Percentiles rank a stretch among this genome's conserved stretches.
These are phyloP conservation scores for Tryphoninae sp. DNA, from an alignment of 2,888 invertebrate genomes.

Conservation along the genomic window DNA sequence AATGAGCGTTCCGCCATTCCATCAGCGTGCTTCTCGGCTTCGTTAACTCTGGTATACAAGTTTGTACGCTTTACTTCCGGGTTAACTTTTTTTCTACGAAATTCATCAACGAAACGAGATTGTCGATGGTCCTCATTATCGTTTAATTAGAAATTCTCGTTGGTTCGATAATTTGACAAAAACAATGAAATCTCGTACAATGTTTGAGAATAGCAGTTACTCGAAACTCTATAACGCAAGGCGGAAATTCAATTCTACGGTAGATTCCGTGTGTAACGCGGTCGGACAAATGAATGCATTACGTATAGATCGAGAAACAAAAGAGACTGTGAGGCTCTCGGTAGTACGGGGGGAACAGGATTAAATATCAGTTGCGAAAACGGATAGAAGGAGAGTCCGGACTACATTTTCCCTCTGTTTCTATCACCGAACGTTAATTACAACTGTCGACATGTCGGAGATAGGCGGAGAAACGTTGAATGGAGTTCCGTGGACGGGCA, in stretches of 20 bases:
- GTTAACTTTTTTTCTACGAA: background rate
- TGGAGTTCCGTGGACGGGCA: slow-evolving; percentile 15
- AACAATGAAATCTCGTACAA: background rate
- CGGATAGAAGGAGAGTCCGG: slow-evolving; percentile 7
- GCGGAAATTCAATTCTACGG: background rate
- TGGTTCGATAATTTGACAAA: background rate
- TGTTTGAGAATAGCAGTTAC: background rate
- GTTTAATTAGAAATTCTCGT: background rate
- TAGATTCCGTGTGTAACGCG: background rate
- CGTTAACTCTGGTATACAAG: background rate
- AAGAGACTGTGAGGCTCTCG: background rate
- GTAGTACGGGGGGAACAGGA: background rate
- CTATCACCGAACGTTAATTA: slow-evolving; percentile 74
- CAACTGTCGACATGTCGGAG: slow-evolving; percentile 70
- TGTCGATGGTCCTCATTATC: background rate
- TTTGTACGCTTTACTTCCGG: background rate
- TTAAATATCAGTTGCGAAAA: slow-evolving; percentile 20
- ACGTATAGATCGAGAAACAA: background rate
- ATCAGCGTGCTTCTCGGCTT: background rate
- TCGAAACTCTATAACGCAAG: background rate
- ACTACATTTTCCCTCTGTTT: slow-evolving; percentile 68
- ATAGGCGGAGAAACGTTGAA: slow-evolving; percentile 33
- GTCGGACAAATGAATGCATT: slow-evolving; percentile 9
- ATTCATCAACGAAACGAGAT: background rate
- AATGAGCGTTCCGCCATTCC: slow-evolving; percentile 46